Conservation (phyloP, 2,888 invertebrate genomes). For the Eupithecia vulgata region DNA sequence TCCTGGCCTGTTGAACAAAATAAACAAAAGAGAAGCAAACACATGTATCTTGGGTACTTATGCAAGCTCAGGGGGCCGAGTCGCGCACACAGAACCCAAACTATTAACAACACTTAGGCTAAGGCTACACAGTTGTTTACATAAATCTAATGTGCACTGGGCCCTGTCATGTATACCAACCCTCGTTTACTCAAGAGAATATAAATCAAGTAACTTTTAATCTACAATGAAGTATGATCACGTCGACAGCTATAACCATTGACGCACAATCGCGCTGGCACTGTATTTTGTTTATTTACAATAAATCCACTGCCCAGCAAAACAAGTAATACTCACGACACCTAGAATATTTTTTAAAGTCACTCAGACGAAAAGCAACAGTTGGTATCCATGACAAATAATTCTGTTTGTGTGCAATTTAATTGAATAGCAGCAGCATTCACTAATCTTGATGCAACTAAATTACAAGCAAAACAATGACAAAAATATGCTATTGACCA, state of each 20-base stretch:
- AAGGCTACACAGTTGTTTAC: conserved; percentile 29
- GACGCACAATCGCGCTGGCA: conserved; percentile 14
- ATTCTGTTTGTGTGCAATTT: conserved; percentile 48
- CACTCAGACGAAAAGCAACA: conserved; percentile 14
- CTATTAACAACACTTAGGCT: conserved; percentile 57
- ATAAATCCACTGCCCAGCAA: conserved; percentile 16
- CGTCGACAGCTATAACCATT: conserved; percentile 3
- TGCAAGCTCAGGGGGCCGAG: conserved; percentile 72
- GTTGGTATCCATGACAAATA: conserved; percentile 58
- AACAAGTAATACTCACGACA: neutral
- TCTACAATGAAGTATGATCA: neutral
- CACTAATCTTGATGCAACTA: conserved; percentile 59
- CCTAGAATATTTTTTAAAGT: conserved; percentile 6
- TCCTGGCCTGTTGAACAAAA: conserved; percentile 89
- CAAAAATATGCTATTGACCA: conserved; percentile 52
- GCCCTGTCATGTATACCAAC: conserved; percentile 50
- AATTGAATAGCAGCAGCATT: conserved; percentile 63
- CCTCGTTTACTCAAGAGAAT: neutral
- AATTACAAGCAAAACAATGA: conserved; percentile 56
- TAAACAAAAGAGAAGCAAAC: conserved; percentile 80
- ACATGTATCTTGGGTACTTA: conserved; percentile 68
- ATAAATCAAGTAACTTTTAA: neutral
- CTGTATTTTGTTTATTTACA: conserved; percentile 12
- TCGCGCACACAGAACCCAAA: conserved; percentile 68
- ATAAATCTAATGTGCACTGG: conserved; percentile 30